Conservation (phyloP, 2,113 vertebrate species). For the Edolisoma coerulescens region DNA sequence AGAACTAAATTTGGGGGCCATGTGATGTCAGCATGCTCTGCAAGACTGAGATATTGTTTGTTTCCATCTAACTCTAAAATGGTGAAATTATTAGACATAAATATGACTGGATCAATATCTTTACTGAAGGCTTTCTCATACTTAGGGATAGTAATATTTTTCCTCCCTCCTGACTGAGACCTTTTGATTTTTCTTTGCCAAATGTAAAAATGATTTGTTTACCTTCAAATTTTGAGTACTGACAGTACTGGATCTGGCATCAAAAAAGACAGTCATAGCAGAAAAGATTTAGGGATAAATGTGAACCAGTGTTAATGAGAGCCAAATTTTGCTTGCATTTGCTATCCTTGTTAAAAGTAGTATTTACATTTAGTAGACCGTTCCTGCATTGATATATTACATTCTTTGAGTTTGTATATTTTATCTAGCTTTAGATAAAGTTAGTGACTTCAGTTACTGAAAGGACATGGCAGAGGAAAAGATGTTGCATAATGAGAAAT, state of each 20-base stretch:
- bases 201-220: background rate
- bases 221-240: background rate
- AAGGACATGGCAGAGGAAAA: background rate
- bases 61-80: background rate
- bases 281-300: background rate
- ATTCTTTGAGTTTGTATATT: background rate
- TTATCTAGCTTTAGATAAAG: background rate
- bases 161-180: background rate
- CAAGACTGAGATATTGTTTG: background rate
- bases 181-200: background rate
- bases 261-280: background rate
- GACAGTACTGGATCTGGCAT: background rate
- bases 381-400: background rate
- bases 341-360: background rate
- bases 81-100: background rate
- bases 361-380: background rate
- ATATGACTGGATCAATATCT: background rate
- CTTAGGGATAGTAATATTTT: background rate
- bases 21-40: background rate
- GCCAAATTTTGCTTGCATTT: background rate
- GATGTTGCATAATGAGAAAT: background rate
- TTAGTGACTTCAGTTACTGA: background rate
- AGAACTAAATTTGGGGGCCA: background rate
- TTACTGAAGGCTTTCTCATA: background rate
- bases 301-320: background rate